Evolutionary conservation across 2,797 vertebrate species (phyloP).

Genomic region (Cephalopachus bancanus): DNA sequence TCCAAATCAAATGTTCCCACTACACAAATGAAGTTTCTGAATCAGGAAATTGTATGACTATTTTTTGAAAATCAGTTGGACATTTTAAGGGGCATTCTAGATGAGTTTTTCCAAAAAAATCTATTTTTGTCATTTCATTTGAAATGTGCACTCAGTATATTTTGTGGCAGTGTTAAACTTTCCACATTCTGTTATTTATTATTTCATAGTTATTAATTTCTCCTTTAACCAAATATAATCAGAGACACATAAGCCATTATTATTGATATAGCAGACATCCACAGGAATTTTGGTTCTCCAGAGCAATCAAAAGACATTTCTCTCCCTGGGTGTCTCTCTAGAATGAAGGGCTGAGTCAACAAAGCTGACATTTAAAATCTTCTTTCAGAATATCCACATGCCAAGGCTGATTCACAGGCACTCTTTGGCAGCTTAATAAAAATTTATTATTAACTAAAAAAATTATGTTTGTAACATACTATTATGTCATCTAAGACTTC

Average conservation of each 20-base stretch:
- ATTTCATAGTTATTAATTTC: constrained; percentile 57
- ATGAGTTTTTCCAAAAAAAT: constrained; percentile 44
- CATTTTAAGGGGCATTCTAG: constrained; percentile 2
- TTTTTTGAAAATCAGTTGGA: constrained; percentile 52
- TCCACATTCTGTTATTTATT: constrained; percentile 18
- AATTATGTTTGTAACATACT: neutral
- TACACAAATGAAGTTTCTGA: constrained; percentile 19
- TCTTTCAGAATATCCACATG: neutral
- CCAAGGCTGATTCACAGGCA: neutral
- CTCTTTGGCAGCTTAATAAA: neutral
- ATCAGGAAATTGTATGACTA: constrained; percentile 44
- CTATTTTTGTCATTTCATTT: constrained; percentile 49
- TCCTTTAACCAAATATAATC: constrained; percentile 31
- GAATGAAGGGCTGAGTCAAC: neutral
- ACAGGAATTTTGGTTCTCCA: neutral
- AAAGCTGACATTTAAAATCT: neutral
- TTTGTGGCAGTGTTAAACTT: constrained; percentile 8
- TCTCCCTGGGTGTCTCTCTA: neutral
- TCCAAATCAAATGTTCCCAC: constrained; percentile 56
- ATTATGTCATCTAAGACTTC: neutral
- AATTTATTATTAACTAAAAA: constrained; percentile 23
- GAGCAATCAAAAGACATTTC: neutral
- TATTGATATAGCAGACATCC: neutral
- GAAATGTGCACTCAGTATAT: constrained; percentile 21
- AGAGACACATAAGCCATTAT: constrained; percentile 22